Conservation (phyloP, 2,888 invertebrate species). For the Hymenopus coronatus region DNA sequence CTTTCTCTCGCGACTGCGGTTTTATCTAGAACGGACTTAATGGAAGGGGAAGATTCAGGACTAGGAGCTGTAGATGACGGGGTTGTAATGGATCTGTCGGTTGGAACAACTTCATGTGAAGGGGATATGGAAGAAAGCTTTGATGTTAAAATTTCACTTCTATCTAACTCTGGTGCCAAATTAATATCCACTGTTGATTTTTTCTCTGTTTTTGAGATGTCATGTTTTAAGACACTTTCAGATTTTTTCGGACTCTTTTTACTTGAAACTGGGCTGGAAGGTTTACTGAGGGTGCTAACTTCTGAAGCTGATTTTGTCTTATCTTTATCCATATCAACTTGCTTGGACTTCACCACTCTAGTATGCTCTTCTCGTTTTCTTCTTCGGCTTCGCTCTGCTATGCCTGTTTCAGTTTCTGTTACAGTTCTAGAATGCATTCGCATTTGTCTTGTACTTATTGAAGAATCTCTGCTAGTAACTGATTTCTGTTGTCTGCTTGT, state of each 20-base stretch:
- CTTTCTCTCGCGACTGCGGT: constrained; percentile 23
- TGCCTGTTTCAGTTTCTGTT: not conserved
- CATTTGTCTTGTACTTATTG: not conserved
- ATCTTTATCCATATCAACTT: not conserved
- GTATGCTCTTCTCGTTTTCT: not conserved
- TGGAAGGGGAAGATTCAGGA: constrained; percentile 31
- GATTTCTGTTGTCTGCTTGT: not conserved
- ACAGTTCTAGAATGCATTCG: not conserved
- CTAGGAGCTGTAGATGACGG: constrained; percentile 25
- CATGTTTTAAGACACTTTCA: not conserved
- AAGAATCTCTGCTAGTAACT: not conserved
- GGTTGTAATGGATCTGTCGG: not conserved
- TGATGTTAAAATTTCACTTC: not conserved
- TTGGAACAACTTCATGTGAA: not conserved
- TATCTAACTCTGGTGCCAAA: not conserved
- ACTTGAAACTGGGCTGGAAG: not conserved
- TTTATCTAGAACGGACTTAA: constrained; percentile 29
- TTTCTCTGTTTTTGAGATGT: not conserved
- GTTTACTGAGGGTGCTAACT: not conserved
- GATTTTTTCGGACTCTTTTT: not conserved
- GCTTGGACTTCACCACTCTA: not conserved
- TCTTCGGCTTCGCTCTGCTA: not conserved
- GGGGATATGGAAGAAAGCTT: not conserved
- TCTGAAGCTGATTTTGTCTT: not conserved
- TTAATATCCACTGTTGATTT: not conserved